phyloP scores from a whole-genome alignment of 2,888 invertebrate species.

The Meganola albula region DNA sequence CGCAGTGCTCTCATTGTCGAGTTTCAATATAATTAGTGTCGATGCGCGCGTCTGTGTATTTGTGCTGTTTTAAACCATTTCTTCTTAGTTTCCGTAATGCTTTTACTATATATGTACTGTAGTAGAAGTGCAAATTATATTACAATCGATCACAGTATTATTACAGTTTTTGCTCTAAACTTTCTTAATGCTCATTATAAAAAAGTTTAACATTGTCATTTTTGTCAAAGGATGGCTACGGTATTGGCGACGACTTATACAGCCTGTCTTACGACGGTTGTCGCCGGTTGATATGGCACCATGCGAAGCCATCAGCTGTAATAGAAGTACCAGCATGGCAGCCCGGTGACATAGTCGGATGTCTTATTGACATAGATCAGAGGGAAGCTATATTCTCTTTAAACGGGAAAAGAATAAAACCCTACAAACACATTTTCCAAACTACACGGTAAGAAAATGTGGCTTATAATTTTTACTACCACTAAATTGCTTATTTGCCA shows the following conservation, averaged over 20 bases:
- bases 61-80: too few species aligned
- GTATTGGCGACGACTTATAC: constrained; percentile 94
- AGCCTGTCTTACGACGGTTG: constrained; percentile 96
- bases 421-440: constrained; percentile 85
- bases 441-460: constrained; percentile 79
- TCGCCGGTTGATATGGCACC: constrained; percentile 92
- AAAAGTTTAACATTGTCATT: neutral
- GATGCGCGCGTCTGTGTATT: too few species aligned
- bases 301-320: constrained; percentile 83
- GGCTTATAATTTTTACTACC: neutral
- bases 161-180: too few species aligned
- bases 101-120: too few species aligned
- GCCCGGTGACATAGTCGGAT: constrained; percentile 91
- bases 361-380: constrained; percentile 86
- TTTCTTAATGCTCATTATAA: neutral
- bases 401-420: constrained; percentile 85
- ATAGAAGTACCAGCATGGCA: constrained; percentile 82
- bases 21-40: too few species aligned
- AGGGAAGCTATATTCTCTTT: constrained; percentile 88
- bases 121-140: too few species aligned
- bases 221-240: constrained; percentile 88
- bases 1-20: too few species aligned
- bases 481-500: too few species aligned
- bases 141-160: too few species aligned
- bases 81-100: too few species aligned